phyloP scores from a whole-genome alignment of 2,888 invertebrate species.

The Drosophila infuscata region DNA sequence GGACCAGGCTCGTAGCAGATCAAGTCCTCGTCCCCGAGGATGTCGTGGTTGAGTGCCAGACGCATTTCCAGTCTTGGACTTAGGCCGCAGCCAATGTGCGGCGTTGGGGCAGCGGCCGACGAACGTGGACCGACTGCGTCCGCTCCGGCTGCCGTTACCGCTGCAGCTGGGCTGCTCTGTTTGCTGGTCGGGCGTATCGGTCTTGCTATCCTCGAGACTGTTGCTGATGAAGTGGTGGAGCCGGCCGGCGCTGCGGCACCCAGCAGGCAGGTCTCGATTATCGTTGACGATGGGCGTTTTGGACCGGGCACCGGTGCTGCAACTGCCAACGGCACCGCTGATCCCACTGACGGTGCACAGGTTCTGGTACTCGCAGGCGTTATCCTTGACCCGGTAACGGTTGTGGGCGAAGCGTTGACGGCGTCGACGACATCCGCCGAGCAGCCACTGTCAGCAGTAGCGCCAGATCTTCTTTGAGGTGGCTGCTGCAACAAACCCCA shows the following conservation, averaged over 20 bases:
- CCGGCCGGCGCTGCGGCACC: constrained; percentile 76
- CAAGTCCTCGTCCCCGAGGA: constrained; percentile 86
- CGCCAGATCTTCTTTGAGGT: constrained; percentile 83
- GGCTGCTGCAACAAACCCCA: constrained; percentile 51
- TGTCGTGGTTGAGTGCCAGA: constrained; percentile 87
- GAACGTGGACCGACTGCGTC: constrained; percentile 62
- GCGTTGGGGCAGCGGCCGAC: constrained; percentile 68
- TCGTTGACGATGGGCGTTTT: constrained; percentile 82
- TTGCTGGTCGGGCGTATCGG: constrained; percentile 52
- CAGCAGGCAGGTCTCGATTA: constrained; percentile 84
- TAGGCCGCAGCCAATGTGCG: constrained; percentile 85
- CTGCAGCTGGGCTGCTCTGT: constrained; percentile 52
- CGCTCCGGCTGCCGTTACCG: not conserved
- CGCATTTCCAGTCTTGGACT: constrained; percentile 89
- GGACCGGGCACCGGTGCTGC: constrained; percentile 58
- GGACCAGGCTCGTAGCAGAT: constrained; percentile 86
- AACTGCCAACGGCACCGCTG: constrained; percentile 5
- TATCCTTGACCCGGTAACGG: constrained; percentile 73
- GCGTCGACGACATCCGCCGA: constrained; percentile 84
- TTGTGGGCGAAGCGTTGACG: constrained; percentile 79
- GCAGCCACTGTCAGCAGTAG: constrained; percentile 86
- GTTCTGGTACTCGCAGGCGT: constrained; percentile 62
- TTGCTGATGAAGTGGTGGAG: constrained; percentile 83
- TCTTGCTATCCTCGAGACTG: constrained; percentile 82
- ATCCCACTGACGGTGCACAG: constrained; percentile 44